Evolutionary conservation across 2,113 vertebrate genomes (phyloP).

Genomic region (Phalacrocorax brasilianus): DNA sequence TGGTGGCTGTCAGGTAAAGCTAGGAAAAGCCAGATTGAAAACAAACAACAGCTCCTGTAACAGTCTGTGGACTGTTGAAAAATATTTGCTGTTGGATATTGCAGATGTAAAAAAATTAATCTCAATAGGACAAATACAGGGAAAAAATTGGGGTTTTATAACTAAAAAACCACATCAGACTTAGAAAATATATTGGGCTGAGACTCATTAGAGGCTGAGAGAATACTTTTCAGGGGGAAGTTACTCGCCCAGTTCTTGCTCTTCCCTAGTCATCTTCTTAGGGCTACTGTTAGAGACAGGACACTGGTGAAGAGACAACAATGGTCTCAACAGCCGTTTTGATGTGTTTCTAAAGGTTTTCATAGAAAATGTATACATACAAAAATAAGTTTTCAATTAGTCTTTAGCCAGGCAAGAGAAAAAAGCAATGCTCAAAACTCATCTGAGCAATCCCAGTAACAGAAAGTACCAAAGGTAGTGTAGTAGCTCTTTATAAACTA

Average conservation of each 20-base stretch:
- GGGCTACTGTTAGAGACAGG: background rate
- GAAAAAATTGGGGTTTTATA: background rate
- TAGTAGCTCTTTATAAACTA: background rate
- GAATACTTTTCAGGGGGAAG: background rate
- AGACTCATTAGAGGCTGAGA: background rate
- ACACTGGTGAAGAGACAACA: background rate
- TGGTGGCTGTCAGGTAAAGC: background rate
- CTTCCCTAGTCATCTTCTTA: background rate
- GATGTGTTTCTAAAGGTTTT: background rate
- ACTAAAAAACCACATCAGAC: background rate
- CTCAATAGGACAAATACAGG: background rate
- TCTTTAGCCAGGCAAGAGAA: background rate
- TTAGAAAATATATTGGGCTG: background rate
- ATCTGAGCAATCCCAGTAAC: background rate
- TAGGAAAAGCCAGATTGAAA: background rate
- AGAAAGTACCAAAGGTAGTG: background rate
- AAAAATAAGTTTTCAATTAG: background rate
- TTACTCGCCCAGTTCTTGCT: background rate
- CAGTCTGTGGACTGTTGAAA: background rate
- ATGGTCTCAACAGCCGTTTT: background rate
- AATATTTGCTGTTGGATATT: background rate
- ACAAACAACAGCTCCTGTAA: background rate
- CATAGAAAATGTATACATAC: background rate
- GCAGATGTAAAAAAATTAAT: background rate
- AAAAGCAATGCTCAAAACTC: background rate